Conservation (phyloP, 2,113 vertebrate species). For the Benitochromis conjunctus region DNA sequence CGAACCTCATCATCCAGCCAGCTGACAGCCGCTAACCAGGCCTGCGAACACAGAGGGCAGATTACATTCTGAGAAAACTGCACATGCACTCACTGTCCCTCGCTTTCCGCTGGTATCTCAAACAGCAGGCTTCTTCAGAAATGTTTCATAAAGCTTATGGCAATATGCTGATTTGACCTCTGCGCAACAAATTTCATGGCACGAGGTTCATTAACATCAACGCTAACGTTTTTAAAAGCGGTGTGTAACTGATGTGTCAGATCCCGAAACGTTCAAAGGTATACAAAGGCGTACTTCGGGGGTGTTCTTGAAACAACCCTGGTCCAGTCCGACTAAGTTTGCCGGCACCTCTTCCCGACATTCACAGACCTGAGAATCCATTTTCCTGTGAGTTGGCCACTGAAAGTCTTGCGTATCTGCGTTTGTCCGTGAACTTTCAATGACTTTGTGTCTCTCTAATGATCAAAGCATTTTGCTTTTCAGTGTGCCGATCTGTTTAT, state of each 20-base stretch:
- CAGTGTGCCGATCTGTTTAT: constrained; percentile 23
- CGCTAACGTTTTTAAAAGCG: neutral
- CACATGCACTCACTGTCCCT: neutral
- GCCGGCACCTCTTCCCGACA: neutral
- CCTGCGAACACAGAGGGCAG: constrained; percentile 13
- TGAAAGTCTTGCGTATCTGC: neutral
- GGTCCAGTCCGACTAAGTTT: neutral
- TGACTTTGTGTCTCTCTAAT: constrained; percentile 1
- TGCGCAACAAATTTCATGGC: neutral
- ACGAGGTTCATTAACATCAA: neutral
- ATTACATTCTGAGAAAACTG: constrained; percentile 37
- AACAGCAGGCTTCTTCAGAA: neutral
- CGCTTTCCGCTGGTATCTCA: neutral
- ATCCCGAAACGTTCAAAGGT: neutral
- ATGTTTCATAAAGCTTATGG: neutral
- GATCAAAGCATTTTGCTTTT: constrained; percentile 27
- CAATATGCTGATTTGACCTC: neutral
- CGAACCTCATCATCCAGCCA: constrained; percentile 37
- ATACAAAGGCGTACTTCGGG: neutral
- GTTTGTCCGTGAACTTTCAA: neutral
- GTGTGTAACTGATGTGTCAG: neutral
- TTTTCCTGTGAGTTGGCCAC: neutral
- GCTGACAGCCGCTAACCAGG: constrained; percentile 29
- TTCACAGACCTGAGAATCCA: neutral
- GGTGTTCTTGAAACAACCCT: neutral